Percentiles rank a stretch among this genome's conserved stretches.
Conservation (phyloP, 2,888 invertebrate genomes). For the Aporophyla nigra region DNA sequence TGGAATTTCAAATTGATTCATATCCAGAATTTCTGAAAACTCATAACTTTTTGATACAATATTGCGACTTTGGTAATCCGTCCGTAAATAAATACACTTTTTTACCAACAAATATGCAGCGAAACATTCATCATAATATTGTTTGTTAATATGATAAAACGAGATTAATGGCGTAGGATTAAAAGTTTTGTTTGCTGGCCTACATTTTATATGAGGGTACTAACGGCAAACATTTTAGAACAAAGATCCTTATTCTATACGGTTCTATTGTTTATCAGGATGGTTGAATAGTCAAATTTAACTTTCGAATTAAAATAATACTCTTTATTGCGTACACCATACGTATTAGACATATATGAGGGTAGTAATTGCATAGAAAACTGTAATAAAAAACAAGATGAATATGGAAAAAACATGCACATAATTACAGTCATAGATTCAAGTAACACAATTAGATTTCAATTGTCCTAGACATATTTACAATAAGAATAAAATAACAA, state of each 20-base stretch:
- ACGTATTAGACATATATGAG: too few species aligned
- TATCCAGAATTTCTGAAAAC: background rate
- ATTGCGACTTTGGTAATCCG: conserved; percentile 16
- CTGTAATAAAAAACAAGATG: too few species aligned
- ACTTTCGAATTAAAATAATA: background rate
- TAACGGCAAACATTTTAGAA: conserved; percentile 17
- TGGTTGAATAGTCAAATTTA: background rate
- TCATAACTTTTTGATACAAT: background rate
- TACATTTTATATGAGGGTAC: conserved; percentile 17
- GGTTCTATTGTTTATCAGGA: background rate
- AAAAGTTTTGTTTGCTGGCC: conserved; percentile 41
- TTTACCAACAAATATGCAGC: conserved; percentile 37
- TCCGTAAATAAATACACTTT: conserved; percentile 31
- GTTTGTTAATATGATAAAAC: conserved; percentile 53
- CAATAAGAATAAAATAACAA: too few species aligned
- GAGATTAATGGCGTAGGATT: conserved; percentile 54
- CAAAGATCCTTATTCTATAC: conserved; percentile 5
- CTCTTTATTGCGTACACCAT: background rate
- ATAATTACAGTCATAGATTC: too few species aligned
- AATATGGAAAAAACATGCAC: too few species aligned
- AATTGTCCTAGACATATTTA: too few species aligned
- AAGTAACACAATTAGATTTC: too few species aligned
- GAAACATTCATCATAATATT: conserved; percentile 51
- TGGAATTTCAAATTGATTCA: conserved; percentile 7
- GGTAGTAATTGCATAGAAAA: too few species aligned